Evolutionary conservation across 2,113 vertebrate genomes (phyloP).

Genomic region (Lagopus leucura): DNA sequence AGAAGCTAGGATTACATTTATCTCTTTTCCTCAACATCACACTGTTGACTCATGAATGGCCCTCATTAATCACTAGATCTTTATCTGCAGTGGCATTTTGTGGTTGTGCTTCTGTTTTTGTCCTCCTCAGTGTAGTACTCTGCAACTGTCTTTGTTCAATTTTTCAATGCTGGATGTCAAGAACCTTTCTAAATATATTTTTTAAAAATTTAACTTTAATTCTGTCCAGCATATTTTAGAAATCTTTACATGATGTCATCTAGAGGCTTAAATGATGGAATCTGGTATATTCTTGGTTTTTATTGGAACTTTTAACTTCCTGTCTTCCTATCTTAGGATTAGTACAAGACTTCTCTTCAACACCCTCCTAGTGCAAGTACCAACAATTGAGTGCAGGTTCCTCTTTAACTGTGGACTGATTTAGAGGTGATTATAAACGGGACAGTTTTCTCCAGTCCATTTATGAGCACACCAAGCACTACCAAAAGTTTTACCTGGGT

Average conservation of each 20-base stretch:
- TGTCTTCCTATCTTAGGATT: neutral
- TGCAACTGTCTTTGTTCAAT: fast-evolving
- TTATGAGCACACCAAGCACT: neutral
- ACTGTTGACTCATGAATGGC: neutral
- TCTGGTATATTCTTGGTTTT: neutral
- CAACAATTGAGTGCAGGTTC: neutral
- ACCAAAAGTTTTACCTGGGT: neutral
- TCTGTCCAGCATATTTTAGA: neutral
- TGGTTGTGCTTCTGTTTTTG: neutral
- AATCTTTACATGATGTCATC: neutral
- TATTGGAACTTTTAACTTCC: neutral
- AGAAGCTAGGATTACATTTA: constrained; percentile 22
- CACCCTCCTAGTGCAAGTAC: neutral
- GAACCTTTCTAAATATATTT: neutral
- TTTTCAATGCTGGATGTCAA: neutral
- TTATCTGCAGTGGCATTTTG: neutral
- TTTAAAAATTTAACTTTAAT: neutral
- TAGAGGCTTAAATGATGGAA: neutral
- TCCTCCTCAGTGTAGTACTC: neutral
- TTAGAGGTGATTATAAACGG: neutral
- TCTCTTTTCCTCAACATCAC: neutral
- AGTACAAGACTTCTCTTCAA: neutral
- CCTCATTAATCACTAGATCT: constrained; percentile 13
- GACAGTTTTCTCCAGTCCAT: neutral
- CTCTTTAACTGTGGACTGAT: neutral